phyloP scores from a whole-genome alignment of 2,797 vertebrate species.

The Darevskia mixta region DNA sequence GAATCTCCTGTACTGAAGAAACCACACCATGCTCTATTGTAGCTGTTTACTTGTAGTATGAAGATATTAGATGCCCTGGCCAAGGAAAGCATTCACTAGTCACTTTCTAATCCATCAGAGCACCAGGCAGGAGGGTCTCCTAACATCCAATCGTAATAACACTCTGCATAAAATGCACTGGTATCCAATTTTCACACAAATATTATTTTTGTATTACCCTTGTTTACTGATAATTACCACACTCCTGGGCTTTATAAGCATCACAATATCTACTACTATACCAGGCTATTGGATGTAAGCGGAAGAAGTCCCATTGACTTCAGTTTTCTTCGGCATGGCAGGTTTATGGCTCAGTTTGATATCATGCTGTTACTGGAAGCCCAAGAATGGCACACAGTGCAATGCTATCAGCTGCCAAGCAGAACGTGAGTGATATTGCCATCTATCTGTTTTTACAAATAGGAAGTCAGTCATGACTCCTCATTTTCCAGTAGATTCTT shows the following conservation, averaged over 20 bases:
- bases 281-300: not conserved
- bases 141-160: not conserved
- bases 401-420: not conserved
- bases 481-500: not conserved
- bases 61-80: not conserved
- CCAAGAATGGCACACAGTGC: not conserved
- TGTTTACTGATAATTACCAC: not conserved
- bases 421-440: not conserved
- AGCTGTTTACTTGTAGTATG: too few relatives aligned
- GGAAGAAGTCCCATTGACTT: not conserved
- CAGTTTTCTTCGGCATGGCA: not conserved
- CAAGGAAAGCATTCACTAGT: too few relatives aligned
- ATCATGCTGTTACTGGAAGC: not conserved
- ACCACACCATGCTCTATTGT: too few relatives aligned
- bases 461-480: not conserved
- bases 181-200: not conserved
- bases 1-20: not conserved
- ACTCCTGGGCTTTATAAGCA: not conserved
- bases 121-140: too few relatives aligned
- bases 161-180: not conserved
- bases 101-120: not conserved
- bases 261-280: not conserved
- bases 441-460: not conserved
- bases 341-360: not conserved
- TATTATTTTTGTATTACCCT: not conserved